phyloP scores from a whole-genome alignment of 1,140 invertebrate genomes.

The Thaumatotibia leucotreta region DNA sequence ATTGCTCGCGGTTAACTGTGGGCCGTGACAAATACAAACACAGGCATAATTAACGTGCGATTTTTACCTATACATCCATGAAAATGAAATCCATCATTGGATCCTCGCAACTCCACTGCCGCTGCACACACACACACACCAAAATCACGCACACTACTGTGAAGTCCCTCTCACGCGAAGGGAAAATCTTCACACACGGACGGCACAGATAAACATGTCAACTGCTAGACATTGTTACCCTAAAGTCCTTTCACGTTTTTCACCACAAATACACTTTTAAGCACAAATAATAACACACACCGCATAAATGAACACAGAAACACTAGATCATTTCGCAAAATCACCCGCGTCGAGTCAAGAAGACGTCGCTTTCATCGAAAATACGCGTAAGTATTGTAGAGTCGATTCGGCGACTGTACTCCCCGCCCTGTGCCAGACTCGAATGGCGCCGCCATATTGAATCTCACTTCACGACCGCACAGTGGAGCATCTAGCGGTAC shows the following conservation, averaged over 20 bases:
- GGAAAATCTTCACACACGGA: slow-evolving; percentile 76
- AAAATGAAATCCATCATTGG: slow-evolving; percentile 75
- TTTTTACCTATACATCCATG: slow-evolving; percentile 73
- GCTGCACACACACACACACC: slow-evolving; percentile 57
- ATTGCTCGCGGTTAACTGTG: slow-evolving; percentile 29
- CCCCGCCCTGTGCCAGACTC: slow-evolving; percentile 72
- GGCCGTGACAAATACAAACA: slow-evolving; percentile 28
- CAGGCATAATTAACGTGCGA: slow-evolving; percentile 39
- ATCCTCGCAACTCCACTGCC: slow-evolving; percentile 56
- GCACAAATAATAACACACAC: slow-evolving; percentile 69
- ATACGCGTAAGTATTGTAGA: slow-evolving; percentile 69
- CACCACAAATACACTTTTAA: slow-evolving; percentile 66
- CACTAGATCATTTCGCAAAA: slow-evolving; percentile 66
- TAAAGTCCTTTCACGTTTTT: slow-evolving; percentile 72
- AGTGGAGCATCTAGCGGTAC: slow-evolving; percentile 55
- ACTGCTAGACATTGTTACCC: slow-evolving; percentile 75
- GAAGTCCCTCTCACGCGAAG: slow-evolving; percentile 70
- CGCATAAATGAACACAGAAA: slow-evolving; percentile 63
- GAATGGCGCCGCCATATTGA: slow-evolving; percentile 75
- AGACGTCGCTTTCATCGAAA: slow-evolving; percentile 60
- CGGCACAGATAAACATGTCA: slow-evolving; percentile 77
- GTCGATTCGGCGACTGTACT: slow-evolving; percentile 69
- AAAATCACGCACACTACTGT: slow-evolving; percentile 58
- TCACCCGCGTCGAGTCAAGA: slow-evolving; percentile 69
- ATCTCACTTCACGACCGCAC: slow-evolving; percentile 45